A percentile compares a stretch with the other conserved stretches of the same genome.
phyloP scores from a whole-genome alignment of 2,797 vertebrate genomes.

The Argentina silus region DNA sequence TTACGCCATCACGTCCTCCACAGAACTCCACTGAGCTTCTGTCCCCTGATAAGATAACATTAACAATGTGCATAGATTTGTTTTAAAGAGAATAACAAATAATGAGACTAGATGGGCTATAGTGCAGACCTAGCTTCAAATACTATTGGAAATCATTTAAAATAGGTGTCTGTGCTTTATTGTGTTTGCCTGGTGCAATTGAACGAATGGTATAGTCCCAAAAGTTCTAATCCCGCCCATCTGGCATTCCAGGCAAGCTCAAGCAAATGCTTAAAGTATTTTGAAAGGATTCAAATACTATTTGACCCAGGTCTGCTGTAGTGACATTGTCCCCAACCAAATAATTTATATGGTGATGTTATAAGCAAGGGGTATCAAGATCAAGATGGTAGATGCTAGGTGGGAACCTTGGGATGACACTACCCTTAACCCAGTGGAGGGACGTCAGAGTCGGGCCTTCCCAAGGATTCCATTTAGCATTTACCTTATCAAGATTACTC shows the following conservation, averaged over 20 bases:
- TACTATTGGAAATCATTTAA: too few relatives aligned
- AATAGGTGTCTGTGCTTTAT: too few relatives aligned
- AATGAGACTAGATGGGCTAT: conserved; percentile 17
- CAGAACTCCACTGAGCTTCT: conserved; percentile 34
- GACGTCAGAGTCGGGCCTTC: conserved; percentile 28
- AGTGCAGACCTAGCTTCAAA: too few relatives aligned
- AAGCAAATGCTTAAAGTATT: too few relatives aligned
- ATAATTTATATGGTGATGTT: background rate
- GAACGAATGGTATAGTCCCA: too few relatives aligned
- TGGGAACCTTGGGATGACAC: too few relatives aligned
- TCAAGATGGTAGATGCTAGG: background rate
- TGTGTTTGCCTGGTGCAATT: too few relatives aligned
- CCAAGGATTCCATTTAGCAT: conserved; percentile 19
- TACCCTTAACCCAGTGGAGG: conserved; percentile 5
- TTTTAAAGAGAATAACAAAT: conserved; percentile 45
- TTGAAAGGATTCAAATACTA: too few relatives aligned
- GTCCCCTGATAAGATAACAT: conserved; percentile 53
- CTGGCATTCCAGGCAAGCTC: too few relatives aligned
- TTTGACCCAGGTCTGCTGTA: background rate
- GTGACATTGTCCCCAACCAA: conserved; percentile 12
- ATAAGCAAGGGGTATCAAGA: background rate
- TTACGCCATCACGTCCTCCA: conserved; percentile 28
- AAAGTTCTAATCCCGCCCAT: too few relatives aligned
- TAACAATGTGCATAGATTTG: conserved; percentile 72
- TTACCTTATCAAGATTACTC: conserved; percentile 5